Evolutionary conservation across 2,113 vertebrate species (phyloP), one percentile per base, ranked within the genome.

Genomic region (Periophthalmus modestus): DNA sequence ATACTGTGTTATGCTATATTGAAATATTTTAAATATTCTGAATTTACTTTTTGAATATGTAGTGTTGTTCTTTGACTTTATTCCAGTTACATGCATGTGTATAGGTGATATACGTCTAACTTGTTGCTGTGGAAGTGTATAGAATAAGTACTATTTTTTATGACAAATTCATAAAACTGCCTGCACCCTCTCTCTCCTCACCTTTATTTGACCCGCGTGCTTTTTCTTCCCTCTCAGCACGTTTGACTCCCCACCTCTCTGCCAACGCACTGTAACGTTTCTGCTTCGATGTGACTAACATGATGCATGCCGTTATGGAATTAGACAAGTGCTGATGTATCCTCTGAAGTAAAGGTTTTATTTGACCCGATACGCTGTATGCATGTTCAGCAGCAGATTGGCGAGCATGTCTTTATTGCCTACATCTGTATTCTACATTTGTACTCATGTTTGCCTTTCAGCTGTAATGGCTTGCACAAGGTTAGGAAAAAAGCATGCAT

Each of bases 81-180:
- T 55, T 55, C 7, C 75, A 74, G 21, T 34, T 71, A 78, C 78
- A 84, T 85, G 77, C 74, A 87, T 85, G 83, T 87, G 78, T 74
- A 88, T 87, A 80, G 73, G 85, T 76, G 77, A 84, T 77, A 87
- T 89, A 87, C 78, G 79, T 85, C 77, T 75, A 80, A 69, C 74
- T 81, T 89, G 74, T 81, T 89, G 74, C 68, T 84, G 70, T 75
- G 83, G 69, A 75, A 80, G 83, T 78, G 81, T 79, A 79, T 74
- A 78, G 69, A 84, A 80, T 73, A 79, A 82, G 57, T 65, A 69
- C 59, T 66, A 57, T 67, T 76, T 78, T 28, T 33, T 59, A 55
- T 86, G 83, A 79, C 70, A 79, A 57, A 81, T 77, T 73, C 59
- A 79, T 79, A 78, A 75, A 81, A 48, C 69, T 66, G 68, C 82